These are phyloP conservation scores for Xylocopa sonorina DNA, from an alignment of 1,140 invertebrate genomes.

Conservation along the genomic window DNA sequence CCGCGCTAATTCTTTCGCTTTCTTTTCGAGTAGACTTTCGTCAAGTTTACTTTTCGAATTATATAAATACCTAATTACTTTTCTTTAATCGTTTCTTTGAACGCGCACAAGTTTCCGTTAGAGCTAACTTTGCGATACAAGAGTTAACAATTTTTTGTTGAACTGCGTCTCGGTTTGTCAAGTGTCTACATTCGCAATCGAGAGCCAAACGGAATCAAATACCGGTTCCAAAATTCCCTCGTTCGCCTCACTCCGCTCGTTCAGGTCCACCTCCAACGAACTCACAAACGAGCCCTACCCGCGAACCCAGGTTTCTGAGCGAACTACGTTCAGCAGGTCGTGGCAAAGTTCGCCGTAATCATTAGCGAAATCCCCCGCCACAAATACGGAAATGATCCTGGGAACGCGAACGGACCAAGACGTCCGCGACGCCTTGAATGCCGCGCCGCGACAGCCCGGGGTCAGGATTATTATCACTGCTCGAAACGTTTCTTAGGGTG, in stretches of 20 bases:
- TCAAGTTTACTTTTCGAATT: too few species aligned
- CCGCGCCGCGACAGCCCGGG: conserved; percentile 27
- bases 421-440: background rate
- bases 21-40: background rate
- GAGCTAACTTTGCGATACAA: too few species aligned
- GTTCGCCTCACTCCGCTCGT: background rate
- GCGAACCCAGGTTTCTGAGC: background rate
- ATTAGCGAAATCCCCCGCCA: conserved; percentile 37
- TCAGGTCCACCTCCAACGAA: too few species aligned
- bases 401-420: background rate
- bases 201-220: too few species aligned
- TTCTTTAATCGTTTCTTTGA: too few species aligned
- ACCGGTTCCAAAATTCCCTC: background rate
- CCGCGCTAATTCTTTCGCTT: too few species aligned
- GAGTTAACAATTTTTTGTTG: too few species aligned
- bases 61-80: too few species aligned
- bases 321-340: background rate
- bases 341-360: conserved; percentile 13
- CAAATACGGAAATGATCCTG: conserved; percentile 49
- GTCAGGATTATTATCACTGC: conserved; percentile 60
- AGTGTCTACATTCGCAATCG: too few species aligned
- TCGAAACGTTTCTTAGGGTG: conserved; percentile 52
- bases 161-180: too few species aligned
- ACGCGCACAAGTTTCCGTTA: too few species aligned
- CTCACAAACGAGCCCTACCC: background rate